A percentile compares a stretch with the other conserved stretches of the same genome.
Conservation (phyloP, 2,888 invertebrate species). For the Venusia cambrica region DNA sequence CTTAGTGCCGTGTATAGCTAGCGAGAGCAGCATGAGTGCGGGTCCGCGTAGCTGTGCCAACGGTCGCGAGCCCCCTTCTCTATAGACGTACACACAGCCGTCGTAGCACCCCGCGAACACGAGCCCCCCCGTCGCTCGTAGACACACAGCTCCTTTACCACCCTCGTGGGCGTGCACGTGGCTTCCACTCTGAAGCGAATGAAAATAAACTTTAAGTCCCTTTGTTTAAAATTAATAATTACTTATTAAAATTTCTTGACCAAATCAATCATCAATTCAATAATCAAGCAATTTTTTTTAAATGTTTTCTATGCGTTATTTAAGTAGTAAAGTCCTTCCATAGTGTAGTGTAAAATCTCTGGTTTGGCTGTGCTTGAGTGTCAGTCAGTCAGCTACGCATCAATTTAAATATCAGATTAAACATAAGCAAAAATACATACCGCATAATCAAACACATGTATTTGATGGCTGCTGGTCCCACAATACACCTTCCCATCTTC, state of each 20-base stretch:
- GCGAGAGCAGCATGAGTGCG: constrained; percentile 86
- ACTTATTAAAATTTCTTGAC: too few relatives aligned
- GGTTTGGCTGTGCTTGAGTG: too few relatives aligned
- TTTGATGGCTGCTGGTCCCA: constrained; percentile 86
- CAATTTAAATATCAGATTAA: too few relatives aligned
- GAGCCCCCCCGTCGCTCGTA: constrained; percentile 83
- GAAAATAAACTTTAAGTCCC: too few relatives aligned
- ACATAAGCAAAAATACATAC: constrained; percentile 53
- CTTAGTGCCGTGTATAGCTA: constrained; percentile 81
- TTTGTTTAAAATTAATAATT: too few relatives aligned
- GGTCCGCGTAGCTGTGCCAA: constrained; percentile 85
- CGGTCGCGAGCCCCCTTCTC: constrained; percentile 75
- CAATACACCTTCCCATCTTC: constrained; percentile 87
- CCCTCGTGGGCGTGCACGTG: constrained; percentile 81
- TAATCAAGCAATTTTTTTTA: too few relatives aligned
- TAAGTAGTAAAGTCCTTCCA: too few relatives aligned
- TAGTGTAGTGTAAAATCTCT: too few relatives aligned
- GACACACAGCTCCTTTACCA: constrained; percentile 87
- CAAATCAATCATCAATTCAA: too few relatives aligned
- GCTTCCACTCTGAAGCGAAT: constrained; percentile 85
- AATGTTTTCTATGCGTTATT: too few relatives aligned
- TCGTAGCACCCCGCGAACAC: constrained; percentile 89
- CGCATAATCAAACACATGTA: constrained; percentile 87
- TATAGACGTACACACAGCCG: constrained; percentile 87
- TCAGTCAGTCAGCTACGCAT: too few relatives aligned